Conservation (phyloP, 2,888 invertebrate species). For the Lasioglossum lativentre region DNA sequence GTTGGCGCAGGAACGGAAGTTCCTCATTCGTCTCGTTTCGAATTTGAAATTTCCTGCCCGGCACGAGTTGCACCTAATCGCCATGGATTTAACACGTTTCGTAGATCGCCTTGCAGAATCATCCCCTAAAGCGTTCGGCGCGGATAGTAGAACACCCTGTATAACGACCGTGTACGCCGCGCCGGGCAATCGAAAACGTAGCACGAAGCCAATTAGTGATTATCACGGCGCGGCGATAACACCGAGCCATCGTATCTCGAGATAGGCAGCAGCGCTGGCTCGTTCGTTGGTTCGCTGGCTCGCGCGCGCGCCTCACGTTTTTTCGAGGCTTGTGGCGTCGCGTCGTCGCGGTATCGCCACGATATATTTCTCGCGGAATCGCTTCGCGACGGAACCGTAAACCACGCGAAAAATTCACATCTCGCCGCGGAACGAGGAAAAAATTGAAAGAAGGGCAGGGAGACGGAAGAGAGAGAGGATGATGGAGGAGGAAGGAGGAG, state of each 20-base stretch:
- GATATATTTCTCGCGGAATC: conserved; percentile 29
- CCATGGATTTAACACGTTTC: not conserved
- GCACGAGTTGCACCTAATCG: not conserved
- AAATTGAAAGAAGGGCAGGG: not conserved
- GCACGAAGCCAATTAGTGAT: conserved; percentile 33
- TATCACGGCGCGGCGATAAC: conserved; percentile 38
- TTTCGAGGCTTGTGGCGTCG: not conserved
- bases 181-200: conserved; percentile 11
- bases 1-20: not conserved
- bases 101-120: not conserved
- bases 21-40: not conserved
- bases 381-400: conserved; percentile 1
- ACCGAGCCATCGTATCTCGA: conserved; percentile 21
- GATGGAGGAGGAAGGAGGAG: not conserved
- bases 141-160: not conserved
- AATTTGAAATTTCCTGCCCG: not conserved
- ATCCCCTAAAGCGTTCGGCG: not conserved
- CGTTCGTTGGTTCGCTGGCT: not conserved
- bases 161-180: not conserved
- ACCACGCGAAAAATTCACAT: conserved; percentile 46
- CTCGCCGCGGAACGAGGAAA: not conserved
- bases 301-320: not conserved
- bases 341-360: conserved; percentile 35
- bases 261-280: conserved; percentile 15
- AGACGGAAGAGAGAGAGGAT: not conserved